Evolutionary conservation across 2,888 invertebrate species (phyloP).

Genomic region (Cabera pusaria): DNA sequence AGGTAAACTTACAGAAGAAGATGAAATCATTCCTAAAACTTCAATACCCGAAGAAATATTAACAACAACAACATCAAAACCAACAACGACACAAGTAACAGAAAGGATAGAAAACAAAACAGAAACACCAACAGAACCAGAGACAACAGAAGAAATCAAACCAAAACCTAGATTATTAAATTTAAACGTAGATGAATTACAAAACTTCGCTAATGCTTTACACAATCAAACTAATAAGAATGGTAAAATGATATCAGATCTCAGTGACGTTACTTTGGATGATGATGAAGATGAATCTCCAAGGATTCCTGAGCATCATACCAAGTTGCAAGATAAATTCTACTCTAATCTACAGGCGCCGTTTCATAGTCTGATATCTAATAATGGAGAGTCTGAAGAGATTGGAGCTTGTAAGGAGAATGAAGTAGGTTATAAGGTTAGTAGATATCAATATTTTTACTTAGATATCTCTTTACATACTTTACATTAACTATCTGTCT

Average conservation of each 20-base stretch:
- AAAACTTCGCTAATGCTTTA: constrained; percentile 67
- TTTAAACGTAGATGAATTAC: constrained; percentile 69
- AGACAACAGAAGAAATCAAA: constrained; percentile 48
- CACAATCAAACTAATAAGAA: constrained; percentile 63
- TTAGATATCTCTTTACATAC: too few relatives aligned
- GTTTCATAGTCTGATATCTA: constrained; percentile 56
- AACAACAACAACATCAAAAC: constrained; percentile 17
- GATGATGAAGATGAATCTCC: constrained; percentile 79
- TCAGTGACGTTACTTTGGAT: constrained; percentile 92
- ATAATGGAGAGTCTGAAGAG: constrained; percentile 59
- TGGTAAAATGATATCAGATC: constrained; percentile 74
- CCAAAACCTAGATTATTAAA: constrained; percentile 64
- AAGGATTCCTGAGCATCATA: constrained; percentile 35
- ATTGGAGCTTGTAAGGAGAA: constrained; percentile 71
- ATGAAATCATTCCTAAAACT: constrained; percentile 51
- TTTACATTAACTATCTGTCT: too few relatives aligned
- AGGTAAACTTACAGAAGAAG: constrained; percentile 71
- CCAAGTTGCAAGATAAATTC: constrained; percentile 65
- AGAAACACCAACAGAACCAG: constrained; percentile 38
- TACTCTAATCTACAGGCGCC: constrained; percentile 69
- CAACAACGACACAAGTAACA: constrained; percentile 27
- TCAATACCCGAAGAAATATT: constrained; percentile 23
- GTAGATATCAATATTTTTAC: too few relatives aligned
- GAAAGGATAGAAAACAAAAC: constrained; percentile 39
- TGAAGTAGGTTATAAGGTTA: constrained; percentile 77